These are phyloP conservation scores for Thripadectes ignobilis DNA, from an alignment of 2,797 vertebrate species.

Conservation along the genomic window DNA sequence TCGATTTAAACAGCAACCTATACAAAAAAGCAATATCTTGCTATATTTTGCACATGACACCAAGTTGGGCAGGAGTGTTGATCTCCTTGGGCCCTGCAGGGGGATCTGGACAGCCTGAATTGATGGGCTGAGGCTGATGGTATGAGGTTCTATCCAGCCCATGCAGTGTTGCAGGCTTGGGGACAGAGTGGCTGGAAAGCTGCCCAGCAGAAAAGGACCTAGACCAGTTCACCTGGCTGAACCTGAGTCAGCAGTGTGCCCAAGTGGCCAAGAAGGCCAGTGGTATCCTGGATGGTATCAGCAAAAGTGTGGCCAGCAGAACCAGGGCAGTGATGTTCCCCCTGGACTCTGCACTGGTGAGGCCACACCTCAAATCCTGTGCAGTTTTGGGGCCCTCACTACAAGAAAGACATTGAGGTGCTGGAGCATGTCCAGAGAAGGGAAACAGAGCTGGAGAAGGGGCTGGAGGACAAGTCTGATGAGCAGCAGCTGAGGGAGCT, in stretches of 20 bases:
- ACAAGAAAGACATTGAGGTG: rapidly evolving
- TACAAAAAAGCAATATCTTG: neutral
- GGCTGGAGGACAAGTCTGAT: neutral
- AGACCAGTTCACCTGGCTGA: rapidly evolving
- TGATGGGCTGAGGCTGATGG: rapidly evolving
- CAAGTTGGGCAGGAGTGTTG: rapidly evolving
- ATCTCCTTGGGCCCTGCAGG: neutral
- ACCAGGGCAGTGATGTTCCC: neutral
- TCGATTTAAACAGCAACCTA: neutral
- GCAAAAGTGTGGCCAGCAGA: neutral
- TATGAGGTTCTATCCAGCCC: neutral
- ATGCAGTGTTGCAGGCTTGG: rapidly evolving
- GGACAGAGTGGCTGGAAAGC: neutral
- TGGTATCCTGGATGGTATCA: neutral
- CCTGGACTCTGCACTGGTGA: neutral
- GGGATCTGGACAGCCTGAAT: neutral
- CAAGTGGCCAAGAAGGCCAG: too few species aligned
- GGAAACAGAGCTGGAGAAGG: rapidly evolving
- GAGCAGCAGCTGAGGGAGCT: rapidly evolving
- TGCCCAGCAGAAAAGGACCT: neutral
- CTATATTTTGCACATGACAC: neutral
- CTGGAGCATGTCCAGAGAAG: rapidly evolving
- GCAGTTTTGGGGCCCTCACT: neutral
- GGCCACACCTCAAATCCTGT: rapidly evolving
- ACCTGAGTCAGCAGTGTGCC: neutral